Evolutionary conservation across 2,888 invertebrate species (phyloP), one percentile per base, ranked within the genome.

Genomic region (Mesorhabditis belari): DNA sequence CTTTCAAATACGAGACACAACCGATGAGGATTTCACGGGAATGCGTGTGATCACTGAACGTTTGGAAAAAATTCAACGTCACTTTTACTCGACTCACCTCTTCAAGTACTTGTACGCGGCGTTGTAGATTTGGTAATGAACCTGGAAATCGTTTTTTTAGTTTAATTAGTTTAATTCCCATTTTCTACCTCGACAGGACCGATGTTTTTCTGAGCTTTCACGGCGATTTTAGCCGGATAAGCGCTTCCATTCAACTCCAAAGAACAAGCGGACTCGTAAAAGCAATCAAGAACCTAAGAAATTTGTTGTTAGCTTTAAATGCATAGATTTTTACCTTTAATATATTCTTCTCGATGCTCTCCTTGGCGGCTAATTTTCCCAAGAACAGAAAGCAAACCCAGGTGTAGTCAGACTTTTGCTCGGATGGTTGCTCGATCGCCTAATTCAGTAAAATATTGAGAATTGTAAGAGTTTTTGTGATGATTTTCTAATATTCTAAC

Each of bases 111-210:
- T 71, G 58, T 63, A 69, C 24, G 62, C 68, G 4, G 62, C 62
- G 4, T 69, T 55, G 54, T 67, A 62, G 3, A 60, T 64, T 21
- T 73, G 73, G 60, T 73, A 73, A 53, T 73, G 73, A 4, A 73
- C n/a, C n/a, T n/a, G n/a, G n/a, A n/a, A n/a, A n/a, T n/a, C n/a
- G n/a, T n/a, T n/a, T n/a, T n/a, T n/a, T n/a, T n/a, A n/a, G n/a
- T n/a, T n/a, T n/a, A n/a, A n/a, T n/a, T n/a, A n/a, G n/a, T n/a
- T n/a, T n/a, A n/a, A n/a, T n/a, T n/a, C n/a, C n/a, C n/a, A n/a
- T n/a, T n/a, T n/a, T n/a, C n/a, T n/a, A n/a, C 65, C 63, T 73
- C 73, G 2, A 73, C 55, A 12, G 73, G 73, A 24, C 71, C 73
- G 23, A 73, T 56, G 52, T 71, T 67, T n/a, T 58, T 55, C 55